Evolutionary conservation across 2,888 invertebrate species (phyloP), one percentile per base, ranked within the genome.

Genomic region (Gymnocheta viridis): DNA sequence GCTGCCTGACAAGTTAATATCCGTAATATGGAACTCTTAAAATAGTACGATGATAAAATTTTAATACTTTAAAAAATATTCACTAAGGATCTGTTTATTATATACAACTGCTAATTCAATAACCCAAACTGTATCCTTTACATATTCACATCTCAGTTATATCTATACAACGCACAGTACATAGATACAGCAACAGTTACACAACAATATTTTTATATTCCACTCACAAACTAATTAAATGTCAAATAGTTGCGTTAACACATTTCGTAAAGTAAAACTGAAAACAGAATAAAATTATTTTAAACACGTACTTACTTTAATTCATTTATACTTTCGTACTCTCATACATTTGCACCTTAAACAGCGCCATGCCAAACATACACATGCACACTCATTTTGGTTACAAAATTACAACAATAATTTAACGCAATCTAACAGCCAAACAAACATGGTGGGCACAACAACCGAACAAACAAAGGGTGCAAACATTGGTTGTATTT

Each of bases 241-340:
- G 90, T 89, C 89, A 90, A 90, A 89, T 89, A 89, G 88, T 89
- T 89, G 87, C 90, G 89, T 90, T 90, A 89, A 89, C 90, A 90
- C 89, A 89, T 89, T 89, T 89, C 82, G 85, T 35, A 84, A 60
- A 89, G 72, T 56, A 32, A 88, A 35, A 67, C 47, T 19, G 17
- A 38, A 49, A 77, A 77, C 27, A 47, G 12, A 64, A 49, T 4
- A 44, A 89, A 89, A 89, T 89, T 89, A 89, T 90, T 89, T 89
- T 88, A 88, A 90, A 90, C 89, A 89, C 89, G 89, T 89, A 89
- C 85, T 38, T 74, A 66, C 49, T 70, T 66, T 38, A 58, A 19
- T 78, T 58, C 58, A 64, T 64, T 72, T 64, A 66, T 72, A 32
- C 47, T 12, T 35, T 49, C 32, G 32, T 64, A 29, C 19, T n/a